A percentile compares a stretch with the other conserved stretches of the same genome.
These are phyloP conservation scores for Malurus splendens DNA, from an alignment of 2,797 vertebrate genomes.

Conservation along the genomic window DNA sequence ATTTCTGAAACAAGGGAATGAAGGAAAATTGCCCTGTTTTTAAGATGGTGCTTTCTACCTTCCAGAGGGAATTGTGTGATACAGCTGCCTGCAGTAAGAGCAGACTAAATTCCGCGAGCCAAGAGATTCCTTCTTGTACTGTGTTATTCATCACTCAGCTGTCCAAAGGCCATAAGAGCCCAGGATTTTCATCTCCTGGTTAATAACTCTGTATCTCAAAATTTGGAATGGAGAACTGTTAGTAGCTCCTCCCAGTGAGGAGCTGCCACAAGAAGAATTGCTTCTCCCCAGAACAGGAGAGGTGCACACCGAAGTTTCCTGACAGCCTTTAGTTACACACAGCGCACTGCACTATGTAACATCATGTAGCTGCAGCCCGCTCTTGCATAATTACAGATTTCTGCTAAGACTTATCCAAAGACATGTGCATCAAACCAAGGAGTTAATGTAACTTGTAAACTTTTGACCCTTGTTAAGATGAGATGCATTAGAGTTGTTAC, in stretches of 20 bases:
- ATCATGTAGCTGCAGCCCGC: background rate
- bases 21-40: background rate
- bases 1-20: background rate
- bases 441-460: conserved; percentile 42
- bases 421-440: conserved; percentile 34
- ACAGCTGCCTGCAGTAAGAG: background rate
- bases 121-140: background rate
- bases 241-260: background rate
- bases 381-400: background rate
- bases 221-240: background rate
- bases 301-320: background rate
- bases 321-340: background rate
- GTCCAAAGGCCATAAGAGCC: background rate
- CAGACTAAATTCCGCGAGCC: background rate
- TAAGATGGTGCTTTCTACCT: background rate
- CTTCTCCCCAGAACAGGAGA: background rate
- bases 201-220: background rate
- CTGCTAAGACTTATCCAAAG: conserved; percentile 30
- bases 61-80: background rate
- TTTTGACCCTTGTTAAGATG: conserved; percentile 48
- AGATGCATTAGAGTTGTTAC: conserved; percentile 43
- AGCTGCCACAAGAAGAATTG: background rate
- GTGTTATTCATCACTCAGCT: background rate
- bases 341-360: background rate
- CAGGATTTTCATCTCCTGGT: background rate